Base-by-base conservation (phyloP, 30 jellyfish, hydroid and myxozoan genomes). In the Catostylus mosaicus region DNA sequence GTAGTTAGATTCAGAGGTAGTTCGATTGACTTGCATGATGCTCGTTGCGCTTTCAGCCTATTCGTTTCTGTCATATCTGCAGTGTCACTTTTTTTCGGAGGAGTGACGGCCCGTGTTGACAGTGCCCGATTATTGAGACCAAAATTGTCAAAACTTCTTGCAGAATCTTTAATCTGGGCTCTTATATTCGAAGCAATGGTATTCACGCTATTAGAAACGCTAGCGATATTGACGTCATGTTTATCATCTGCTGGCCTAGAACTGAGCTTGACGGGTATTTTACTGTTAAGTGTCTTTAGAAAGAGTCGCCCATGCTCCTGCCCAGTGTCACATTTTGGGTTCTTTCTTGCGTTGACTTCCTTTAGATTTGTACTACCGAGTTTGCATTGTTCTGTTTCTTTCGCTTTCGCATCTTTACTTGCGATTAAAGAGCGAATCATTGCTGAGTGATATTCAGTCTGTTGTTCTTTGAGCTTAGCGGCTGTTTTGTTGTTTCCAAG, bases 381-480 rank as follows among this genome's bases (percentile, higher is more conserved):
- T 50, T 50, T 50, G 4, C 63, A 27, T 2, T 4, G 63, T 18
- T 50, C 20, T 23, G 27, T 50, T 18, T 50, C 26, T 50, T 50
- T 50, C 4, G 24, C n/a, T 30, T 64, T 80, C 16, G 78, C 78
- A 36, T 52, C 64, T 23, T 60, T 67, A 4, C 59, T 54, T 18
- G 71, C 8, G 26, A 67, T 63, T 19, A 80, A 66, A 18, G 82
- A 47, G 23, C 56, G 61, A 11, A 82, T 82, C 82, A 82, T 82
- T 2, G 79, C 36, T 19, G 92, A 70, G 18, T 82, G 92, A 60
- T 54, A 69, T 45, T 68, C 86, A 14, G 35, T 57, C 57, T 82
- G 92, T 32, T 69, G 56, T 38, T 70, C 92, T 23, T 60, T 64
- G 46, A 82, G 31, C 34, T 33, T 68, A 72, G 52, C 63, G 14